These are phyloP conservation scores for Pseudeuparius sepicola DNA, from an alignment of 2,888 invertebrate genomes.

Conservation along the genomic window DNA sequence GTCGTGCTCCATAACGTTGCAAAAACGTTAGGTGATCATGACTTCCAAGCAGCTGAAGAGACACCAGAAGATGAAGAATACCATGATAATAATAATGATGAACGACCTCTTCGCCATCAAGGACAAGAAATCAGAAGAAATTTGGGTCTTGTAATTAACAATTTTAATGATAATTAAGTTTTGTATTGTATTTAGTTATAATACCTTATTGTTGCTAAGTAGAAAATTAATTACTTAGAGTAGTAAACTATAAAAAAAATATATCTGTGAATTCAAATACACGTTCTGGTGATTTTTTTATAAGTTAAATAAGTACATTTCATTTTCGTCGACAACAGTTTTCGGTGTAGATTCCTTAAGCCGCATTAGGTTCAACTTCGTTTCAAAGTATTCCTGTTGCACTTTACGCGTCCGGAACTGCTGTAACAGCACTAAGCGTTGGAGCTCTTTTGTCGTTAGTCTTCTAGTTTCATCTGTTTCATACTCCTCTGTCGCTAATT, in stretches of 20 bases:
- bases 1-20: constrained; percentile 10
- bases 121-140: constrained; percentile 11
- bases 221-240: too few relatives aligned
- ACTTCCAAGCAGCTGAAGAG: constrained; percentile 10
- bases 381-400: too few relatives aligned
- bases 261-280: too few relatives aligned
- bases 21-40: constrained; percentile 8
- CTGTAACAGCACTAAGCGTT: constrained; percentile 9
- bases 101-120: constrained; percentile 4
- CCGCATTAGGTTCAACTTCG: too few relatives aligned
- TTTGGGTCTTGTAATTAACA: constrained; percentile 4
- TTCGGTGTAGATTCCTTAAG: too few relatives aligned
- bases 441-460: constrained; percentile 8
- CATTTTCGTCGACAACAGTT: too few relatives aligned
- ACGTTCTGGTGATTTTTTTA: too few relatives aligned
- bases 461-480: constrained; percentile 10
- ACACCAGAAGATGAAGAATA: constrained; percentile 5
- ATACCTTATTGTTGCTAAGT: too few relatives aligned
- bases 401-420: constrained; percentile 5
- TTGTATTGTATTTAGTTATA: too few relatives aligned
- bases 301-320: too few relatives aligned
- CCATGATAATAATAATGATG: background rate
- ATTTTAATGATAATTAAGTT: background rate
- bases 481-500: constrained; percentile 10
- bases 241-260: too few relatives aligned